Conservation (phyloP, 2,797 vertebrate species). For the Lepidocolaptes lacrymiger region DNA sequence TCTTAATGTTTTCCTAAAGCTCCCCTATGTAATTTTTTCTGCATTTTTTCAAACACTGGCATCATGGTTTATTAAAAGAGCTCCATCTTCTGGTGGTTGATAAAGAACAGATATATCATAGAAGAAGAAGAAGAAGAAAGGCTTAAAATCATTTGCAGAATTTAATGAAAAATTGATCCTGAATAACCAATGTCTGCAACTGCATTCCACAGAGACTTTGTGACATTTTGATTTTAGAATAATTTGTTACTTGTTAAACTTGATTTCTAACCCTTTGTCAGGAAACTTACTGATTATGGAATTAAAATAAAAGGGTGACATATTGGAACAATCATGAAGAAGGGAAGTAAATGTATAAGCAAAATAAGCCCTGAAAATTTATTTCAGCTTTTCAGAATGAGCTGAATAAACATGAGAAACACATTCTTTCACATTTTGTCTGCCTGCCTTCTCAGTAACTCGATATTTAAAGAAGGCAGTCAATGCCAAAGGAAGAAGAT, state of each 20-base stretch:
- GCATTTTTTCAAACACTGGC: not conserved
- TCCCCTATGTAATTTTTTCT: not conserved
- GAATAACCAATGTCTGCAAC: constrained; percentile 37
- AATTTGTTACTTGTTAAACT: constrained; percentile 69
- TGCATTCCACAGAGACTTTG: constrained; percentile 26
- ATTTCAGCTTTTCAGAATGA: not conserved
- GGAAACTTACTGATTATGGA: constrained; percentile 31
- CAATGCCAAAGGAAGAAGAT: not conserved
- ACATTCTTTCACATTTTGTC: not conserved
- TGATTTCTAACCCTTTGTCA: constrained; percentile 52
- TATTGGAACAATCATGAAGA: not conserved
- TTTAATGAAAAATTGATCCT: constrained; percentile 76
- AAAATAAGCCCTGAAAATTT: not conserved
- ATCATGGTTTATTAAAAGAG: constrained; percentile 71
- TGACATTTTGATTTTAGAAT: constrained; percentile 59
- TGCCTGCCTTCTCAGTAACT: not conserved
- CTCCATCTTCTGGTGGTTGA: constrained; percentile 77
- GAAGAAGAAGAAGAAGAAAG: not conserved
- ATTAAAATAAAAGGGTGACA: not conserved
- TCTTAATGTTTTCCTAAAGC: not conserved
- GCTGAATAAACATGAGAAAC: not conserved
- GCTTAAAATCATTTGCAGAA: constrained; percentile 68
- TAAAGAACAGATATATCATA: constrained; percentile 6
- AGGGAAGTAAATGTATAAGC: not conserved
- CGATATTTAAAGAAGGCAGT: not conserved